Evolutionary conservation across 2,888 invertebrate genomes (phyloP).

Genomic region (Aphidoletes aphidimyza): DNA sequence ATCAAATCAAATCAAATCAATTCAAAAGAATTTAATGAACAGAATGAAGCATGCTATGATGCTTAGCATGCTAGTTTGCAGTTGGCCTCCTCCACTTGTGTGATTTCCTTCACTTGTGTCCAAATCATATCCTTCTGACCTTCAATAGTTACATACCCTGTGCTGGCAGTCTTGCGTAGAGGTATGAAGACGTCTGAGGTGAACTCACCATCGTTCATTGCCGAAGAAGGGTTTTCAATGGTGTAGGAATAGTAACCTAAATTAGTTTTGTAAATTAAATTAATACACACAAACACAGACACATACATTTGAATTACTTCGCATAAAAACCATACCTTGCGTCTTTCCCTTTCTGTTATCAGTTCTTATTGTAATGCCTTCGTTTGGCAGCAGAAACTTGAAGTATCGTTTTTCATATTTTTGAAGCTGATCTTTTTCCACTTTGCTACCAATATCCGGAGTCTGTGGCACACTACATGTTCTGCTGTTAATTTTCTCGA

Average conservation of each 20-base stretch:
- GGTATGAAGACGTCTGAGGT: not conserved
- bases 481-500: not conserved
- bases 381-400: not conserved
- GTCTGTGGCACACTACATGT: slow-evolving; percentile 41
- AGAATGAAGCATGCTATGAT: no score
- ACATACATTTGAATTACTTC: not conserved
- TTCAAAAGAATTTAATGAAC: no score
- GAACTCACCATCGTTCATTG: slow-evolving; percentile 21
- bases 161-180: not conserved
- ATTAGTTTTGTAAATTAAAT: not conserved
- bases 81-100: not conserved
- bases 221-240: slow-evolving; percentile 25
- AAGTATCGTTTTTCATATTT: slow-evolving; percentile 7
- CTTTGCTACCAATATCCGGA: slow-evolving; percentile 4
- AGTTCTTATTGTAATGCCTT: not conserved
- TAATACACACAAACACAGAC: no score
- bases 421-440: slow-evolving; percentile 2
- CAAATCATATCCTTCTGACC: slow-evolving; percentile 29
- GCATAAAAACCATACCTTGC: not conserved
- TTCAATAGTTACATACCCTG: not conserved
- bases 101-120: slow-evolving; percentile 6
- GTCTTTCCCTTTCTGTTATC: not conserved
- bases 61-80: no score
- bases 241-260: slow-evolving; percentile 13
- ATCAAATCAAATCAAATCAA: no score